A percentile compares a stretch with the other conserved stretches of the same genome.
These are phyloP conservation scores for Habrosyne pyritoides DNA, from an alignment of 2,888 invertebrate species.

Conservation along the genomic window DNA sequence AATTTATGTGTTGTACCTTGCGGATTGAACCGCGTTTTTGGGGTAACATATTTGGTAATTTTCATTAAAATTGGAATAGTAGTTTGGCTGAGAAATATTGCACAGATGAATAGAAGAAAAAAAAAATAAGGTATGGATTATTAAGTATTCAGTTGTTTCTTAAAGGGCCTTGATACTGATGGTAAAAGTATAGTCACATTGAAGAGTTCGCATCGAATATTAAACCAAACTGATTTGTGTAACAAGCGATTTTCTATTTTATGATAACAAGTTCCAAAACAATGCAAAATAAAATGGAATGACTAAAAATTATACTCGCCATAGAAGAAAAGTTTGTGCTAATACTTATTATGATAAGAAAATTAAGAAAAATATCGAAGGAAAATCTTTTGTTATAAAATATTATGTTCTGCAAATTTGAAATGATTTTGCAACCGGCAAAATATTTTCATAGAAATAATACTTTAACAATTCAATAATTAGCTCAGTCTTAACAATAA, in stretches of 20 bases:
- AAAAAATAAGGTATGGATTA: too few relatives aligned
- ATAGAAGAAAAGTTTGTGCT: constrained; percentile 46
- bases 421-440: constrained; percentile 22
- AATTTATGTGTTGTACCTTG: too few relatives aligned
- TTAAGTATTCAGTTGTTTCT: too few relatives aligned
- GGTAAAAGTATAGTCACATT: too few relatives aligned
- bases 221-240: constrained; percentile 7
- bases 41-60: too few relatives aligned
- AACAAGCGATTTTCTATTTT: too few relatives aligned
- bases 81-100: too few relatives aligned
- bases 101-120: too few relatives aligned
- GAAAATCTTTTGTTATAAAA: constrained; percentile 24
- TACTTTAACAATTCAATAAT: constrained; percentile 46
- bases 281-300: constrained; percentile 42
- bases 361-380: constrained; percentile 27
- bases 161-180: too few relatives aligned
- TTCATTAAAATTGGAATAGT: too few relatives aligned
- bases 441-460: constrained; percentile 27
- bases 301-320: constrained; percentile 53
- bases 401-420: constrained; percentile 27
- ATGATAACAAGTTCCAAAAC: constrained; percentile 33
- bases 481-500: constrained; percentile 74
- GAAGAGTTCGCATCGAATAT: too few relatives aligned
- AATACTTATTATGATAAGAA: constrained; percentile 17
- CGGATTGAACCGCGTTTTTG: too few relatives aligned